Percentiles rank a stretch among this genome's conserved stretches.
phyloP scores from a whole-genome alignment of 2,888 invertebrate genomes.

The Cheilosia vernalis region DNA sequence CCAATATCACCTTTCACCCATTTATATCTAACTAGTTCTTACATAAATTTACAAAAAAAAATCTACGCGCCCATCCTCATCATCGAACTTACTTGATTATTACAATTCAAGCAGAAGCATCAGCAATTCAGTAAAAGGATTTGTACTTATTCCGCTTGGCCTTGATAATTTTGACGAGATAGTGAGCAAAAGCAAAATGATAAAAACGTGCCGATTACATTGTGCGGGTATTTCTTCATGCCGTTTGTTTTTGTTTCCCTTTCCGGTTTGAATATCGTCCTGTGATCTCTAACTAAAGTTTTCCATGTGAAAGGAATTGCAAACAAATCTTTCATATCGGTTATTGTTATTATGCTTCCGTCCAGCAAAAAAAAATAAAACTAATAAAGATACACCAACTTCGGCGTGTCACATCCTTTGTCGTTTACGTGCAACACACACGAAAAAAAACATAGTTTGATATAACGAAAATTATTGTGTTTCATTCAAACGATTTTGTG shows the following conservation, averaged over 20 bases:
- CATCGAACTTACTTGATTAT: constrained; percentile 8
- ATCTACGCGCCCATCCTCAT: not conserved
- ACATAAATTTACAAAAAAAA: not conserved
- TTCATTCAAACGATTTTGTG: constrained; percentile 23
- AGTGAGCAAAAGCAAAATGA: constrained; percentile 22
- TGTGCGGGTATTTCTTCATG: constrained; percentile 1
- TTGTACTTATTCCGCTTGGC: constrained; percentile 40
- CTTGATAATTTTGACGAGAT: constrained; percentile 27
- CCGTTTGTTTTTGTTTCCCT: not conserved
- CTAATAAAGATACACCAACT: constrained; percentile 30
- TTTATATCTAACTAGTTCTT: not conserved
- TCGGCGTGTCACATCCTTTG: constrained; percentile 44
- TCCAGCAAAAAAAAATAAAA: constrained; percentile 23
- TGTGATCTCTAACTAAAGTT: not conserved
- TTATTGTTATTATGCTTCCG: constrained; percentile 45
- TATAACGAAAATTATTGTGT: constrained; percentile 63
- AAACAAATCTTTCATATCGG: constrained; percentile 42
- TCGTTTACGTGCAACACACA: constrained; percentile 14
- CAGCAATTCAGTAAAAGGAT: constrained; percentile 51
- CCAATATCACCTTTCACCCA: constrained; percentile 4
- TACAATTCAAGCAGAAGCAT: constrained; percentile 18
- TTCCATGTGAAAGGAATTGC: not conserved
- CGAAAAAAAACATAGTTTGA: constrained; percentile 5
- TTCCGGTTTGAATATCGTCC: constrained; percentile 4
- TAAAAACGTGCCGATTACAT: constrained; percentile 31